These are phyloP conservation scores for Zootoca vivipara DNA, from an alignment of 2,113 vertebrate genomes.

Conservation along the genomic window DNA sequence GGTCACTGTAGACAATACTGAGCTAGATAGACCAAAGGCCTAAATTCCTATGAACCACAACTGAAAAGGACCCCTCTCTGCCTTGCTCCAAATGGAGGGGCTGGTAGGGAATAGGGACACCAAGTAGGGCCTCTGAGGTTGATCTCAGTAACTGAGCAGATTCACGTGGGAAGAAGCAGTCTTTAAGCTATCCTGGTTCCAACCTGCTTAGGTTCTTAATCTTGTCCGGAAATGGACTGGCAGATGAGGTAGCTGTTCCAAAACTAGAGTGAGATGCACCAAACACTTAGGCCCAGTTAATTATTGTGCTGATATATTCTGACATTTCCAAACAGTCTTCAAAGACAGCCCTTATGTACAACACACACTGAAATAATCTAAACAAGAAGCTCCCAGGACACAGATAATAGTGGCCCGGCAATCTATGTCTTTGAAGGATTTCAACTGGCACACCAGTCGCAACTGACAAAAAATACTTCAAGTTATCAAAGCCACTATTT, in stretches of 20 bases:
- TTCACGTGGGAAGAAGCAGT: neutral
- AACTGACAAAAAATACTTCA: neutral
- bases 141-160: neutral
- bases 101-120: neutral
- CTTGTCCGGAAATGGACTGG: neutral
- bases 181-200: neutral
- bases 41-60: too few relatives aligned
- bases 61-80: neutral
- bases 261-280: neutral
- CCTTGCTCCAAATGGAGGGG: neutral
- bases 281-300: neutral
- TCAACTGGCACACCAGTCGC: neutral
- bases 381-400: neutral
- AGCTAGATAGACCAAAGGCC: too few relatives aligned
- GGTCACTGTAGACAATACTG: too few relatives aligned
- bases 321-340: neutral
- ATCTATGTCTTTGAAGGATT: neutral
- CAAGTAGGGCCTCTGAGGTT: neutral
- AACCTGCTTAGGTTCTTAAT: neutral
- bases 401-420: neutral
- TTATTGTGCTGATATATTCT: neutral
- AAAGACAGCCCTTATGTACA: neutral
- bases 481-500: neutral
- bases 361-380: neutral
- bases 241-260: neutral